Base-by-base conservation (phyloP, 1,140 invertebrate genomes). In the Lepeophtheirus salmonis region DNA sequence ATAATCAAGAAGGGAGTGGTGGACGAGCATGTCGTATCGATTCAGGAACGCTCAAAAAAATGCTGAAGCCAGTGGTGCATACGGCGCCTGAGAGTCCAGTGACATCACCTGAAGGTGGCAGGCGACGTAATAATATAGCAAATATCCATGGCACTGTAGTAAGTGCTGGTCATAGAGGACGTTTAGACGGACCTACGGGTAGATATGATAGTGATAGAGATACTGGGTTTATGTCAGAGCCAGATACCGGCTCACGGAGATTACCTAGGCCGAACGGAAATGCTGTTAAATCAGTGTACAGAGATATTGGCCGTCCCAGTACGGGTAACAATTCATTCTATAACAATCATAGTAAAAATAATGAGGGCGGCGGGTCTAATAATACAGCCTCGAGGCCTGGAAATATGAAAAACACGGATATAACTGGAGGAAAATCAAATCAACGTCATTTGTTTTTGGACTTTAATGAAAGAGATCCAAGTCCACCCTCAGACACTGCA, bases 51-150 rank as follows among this genome's bases (percentile, higher is more conserved):
- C 73, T 95, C 63, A 92, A 94, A 69, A 78, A 85, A 50, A 90
- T 95, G 84, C 73, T 95, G 63, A 91, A 92, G 67, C 89, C 89
- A 20, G 84, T 95, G 77, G 82, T 86, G 30, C 84, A 88, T 66
- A 86, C 83, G 68, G 84, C 85, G 50, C 64, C 64, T 57, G 64
- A 64, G 50, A 63, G 67, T 23, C 63, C 64, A 2, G 84, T 85
- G 10, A 88, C 85, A 13, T 87, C 85, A 59, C 86, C 86, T 6
- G 86, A 89, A 84, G 86, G 80, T 81, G 83, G 25, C 0, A 76
- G 84, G 17, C 78, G 84, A 20, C 74, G 83, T 17, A 65, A 62
- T 60, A 66, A 63, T 53, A 22, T 48, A 57, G 58, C 24, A 61
- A 57, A 24, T 61, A 56, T 61, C 60, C 53, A 54, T 61, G 56